Base-by-base conservation (phyloP, 1,140 invertebrate genomes). In the Magallana angulata region DNA sequence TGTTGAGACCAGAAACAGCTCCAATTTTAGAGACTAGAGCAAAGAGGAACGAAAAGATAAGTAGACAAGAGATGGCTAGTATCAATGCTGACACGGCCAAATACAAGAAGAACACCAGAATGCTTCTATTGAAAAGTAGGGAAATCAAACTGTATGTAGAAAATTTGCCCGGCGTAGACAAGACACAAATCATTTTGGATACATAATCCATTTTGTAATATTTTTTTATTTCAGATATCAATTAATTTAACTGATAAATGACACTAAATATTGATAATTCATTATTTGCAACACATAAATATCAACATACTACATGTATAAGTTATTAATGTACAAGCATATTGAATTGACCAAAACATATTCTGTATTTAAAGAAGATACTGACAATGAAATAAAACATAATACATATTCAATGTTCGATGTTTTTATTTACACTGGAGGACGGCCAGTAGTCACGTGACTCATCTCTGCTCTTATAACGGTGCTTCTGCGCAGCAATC, bases 31-130 rank as follows among this genome's bases (percentile, higher is more conserved):
- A 85, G 9, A 84, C 60, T 12, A 58, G 68, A 24, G 62, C 68
- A 2, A 62, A 82, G 11, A 62, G 82, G 36, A 76, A 56, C 12
- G 82, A 64, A 24, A 56, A 80, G 11, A 80, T 87, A 12, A 87
- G 85, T 0, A 68, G 85, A 84, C 88, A 87, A 57, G 88, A 89
- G n/a, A 14, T 89, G 24, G 84, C 83, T 1, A 87, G 86, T 18
- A 89, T 89, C 18, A 83, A 89, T 48, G 88, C 85, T 0, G 88
- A 89, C 48, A 82, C 59, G 24, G 71, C 86, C 8, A 85, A 80
- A 68, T 59, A 84, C 14, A 71, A 84, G 8, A 89, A 89, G 58
- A 84, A 89, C 8, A 87, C 88, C 9, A 85, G 76, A 71, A 68
- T 76, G 30, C 82, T 89, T 18, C 36, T 89, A 14, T 81, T n/a